These are phyloP conservation scores for Limnephilus auricula DNA, from an alignment of 2,888 invertebrate species.

Conservation along the genomic window DNA sequence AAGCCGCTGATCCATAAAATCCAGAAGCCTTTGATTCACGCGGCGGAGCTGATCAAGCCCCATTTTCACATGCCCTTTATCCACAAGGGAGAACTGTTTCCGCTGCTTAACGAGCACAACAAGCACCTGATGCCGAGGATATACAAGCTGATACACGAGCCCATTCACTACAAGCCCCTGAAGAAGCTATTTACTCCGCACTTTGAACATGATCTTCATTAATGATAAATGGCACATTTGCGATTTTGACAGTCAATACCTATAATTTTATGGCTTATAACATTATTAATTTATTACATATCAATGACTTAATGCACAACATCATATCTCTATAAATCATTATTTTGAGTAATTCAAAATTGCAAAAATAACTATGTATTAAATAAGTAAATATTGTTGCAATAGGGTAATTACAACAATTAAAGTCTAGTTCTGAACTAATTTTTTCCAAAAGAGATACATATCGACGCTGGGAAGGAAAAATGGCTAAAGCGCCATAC, in stretches of 20 bases:
- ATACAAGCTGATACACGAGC: slow-evolving; percentile 22
- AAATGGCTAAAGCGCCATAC: no score
- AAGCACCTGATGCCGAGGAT: slow-evolving; percentile 22
- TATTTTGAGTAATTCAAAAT: neutral
- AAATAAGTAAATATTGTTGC: neutral
- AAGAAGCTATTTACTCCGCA: slow-evolving; percentile 5
- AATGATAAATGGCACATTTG: neutral
- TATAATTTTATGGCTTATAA: neutral
- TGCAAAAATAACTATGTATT: neutral
- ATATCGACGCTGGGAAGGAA: no score
- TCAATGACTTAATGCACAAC: neutral
- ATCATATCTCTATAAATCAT: neutral
- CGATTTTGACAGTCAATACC: neutral
- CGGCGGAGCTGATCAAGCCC: neutral
- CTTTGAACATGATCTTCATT: neutral
- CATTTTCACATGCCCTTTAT: neutral
- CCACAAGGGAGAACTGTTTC: slow-evolving; percentile 5
- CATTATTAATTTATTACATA: no score
- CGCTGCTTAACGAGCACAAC: neutral
- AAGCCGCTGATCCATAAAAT: neutral
- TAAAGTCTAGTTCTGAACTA: neutral
- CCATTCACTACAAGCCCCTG: slow-evolving; percentile 26
- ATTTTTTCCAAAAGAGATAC: neutral
- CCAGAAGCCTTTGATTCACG: neutral
- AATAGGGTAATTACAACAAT: no score